phyloP scores from a whole-genome alignment of 2,797 vertebrate species.

The Ciconia nigra region DNA sequence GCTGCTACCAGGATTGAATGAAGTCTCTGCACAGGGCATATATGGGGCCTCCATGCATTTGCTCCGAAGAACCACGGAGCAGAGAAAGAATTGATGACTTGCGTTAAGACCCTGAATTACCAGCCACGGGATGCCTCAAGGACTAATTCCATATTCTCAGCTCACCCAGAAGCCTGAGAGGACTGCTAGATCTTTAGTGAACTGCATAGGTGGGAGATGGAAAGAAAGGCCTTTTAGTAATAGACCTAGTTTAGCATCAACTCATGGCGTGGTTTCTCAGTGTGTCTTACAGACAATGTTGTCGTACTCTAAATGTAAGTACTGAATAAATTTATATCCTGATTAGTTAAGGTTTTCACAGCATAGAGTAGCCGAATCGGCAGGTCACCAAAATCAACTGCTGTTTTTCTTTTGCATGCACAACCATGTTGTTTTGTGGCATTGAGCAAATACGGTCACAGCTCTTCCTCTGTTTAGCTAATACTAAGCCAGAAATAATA shows the following conservation, averaged over 20 bases:
- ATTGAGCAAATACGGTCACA: not conserved
- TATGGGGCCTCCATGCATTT: not conserved
- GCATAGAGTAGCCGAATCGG: not conserved
- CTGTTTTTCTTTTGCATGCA: not conserved
- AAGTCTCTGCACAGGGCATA: no score
- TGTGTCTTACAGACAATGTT: not conserved
- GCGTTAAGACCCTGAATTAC: not conserved
- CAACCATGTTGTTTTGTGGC: accelerated
- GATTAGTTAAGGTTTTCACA: not conserved
- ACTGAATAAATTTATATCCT: not conserved
- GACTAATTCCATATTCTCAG: not conserved
- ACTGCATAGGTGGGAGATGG: not conserved
- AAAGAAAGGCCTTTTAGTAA: not conserved
- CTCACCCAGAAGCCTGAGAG: not conserved
- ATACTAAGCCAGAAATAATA: not conserved
- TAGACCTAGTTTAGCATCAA: not conserved
- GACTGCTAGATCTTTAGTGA: not conserved
- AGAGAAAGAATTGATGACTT: not conserved
- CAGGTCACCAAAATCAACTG: not conserved
- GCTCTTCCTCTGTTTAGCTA: not conserved
- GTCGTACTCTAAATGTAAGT: not conserved
- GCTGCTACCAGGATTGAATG: not conserved
- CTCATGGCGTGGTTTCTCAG: accelerated
- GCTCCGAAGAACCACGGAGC: accelerated
- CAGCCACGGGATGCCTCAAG: not conserved